Evolutionary conservation across 2,888 invertebrate species (phyloP).

Genomic region (Cephus rjabovi): DNA sequence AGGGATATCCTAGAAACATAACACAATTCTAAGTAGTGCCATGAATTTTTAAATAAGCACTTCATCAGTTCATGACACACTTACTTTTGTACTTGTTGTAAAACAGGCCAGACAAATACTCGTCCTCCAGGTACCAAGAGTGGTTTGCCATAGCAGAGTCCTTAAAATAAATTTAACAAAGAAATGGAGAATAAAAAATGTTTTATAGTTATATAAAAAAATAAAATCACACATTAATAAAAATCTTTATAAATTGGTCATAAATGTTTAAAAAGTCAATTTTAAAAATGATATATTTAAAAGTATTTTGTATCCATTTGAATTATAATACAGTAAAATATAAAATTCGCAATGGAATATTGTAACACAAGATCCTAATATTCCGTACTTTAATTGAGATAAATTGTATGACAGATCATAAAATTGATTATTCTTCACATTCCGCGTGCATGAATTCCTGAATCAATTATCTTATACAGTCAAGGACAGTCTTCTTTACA

Average conservation of each 20-base stretch:
- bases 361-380: background rate
- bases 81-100: conserved; percentile 86
- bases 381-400: background rate
- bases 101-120: conserved; percentile 96
- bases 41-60: background rate
- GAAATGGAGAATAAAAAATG: conserved; percentile 12
- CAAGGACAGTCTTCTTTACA: background rate
- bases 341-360: background rate
- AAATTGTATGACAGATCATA: background rate
- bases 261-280: background rate
- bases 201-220: background rate
- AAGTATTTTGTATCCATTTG: background rate
- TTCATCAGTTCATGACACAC: conserved; percentile 18
- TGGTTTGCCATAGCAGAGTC: conserved; percentile 95
- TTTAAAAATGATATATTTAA: background rate
- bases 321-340: background rate
- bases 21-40: background rate
- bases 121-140: conserved; percentile 94
- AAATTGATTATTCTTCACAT: background rate
- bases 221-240: conserved; percentile 13
- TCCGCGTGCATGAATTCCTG: background rate
- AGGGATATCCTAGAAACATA: conserved; percentile 82
- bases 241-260: background rate
- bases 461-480: background rate
- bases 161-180: conserved; percentile 68